These are phyloP conservation scores for Diaprepes abbreviatus DNA, from an alignment of 2,888 invertebrate species.

Conservation along the genomic window DNA sequence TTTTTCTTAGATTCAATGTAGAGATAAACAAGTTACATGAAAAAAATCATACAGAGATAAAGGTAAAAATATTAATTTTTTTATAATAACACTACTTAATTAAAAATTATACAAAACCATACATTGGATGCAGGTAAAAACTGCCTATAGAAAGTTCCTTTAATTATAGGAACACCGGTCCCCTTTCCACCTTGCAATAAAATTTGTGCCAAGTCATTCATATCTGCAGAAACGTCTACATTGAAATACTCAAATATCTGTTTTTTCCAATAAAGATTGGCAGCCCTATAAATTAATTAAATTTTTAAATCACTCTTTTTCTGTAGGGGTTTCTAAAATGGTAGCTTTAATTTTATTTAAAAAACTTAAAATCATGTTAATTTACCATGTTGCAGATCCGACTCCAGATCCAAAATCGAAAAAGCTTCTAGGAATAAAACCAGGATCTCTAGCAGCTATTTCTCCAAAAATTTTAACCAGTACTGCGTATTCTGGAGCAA, in stretches of 20 bases:
- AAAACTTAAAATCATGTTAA: no score
- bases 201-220: slow-evolving; percentile 85
- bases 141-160: slow-evolving; percentile 81
- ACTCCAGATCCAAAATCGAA: slow-evolving; percentile 95
- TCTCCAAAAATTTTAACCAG: slow-evolving; percentile 80
- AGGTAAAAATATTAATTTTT: no score
- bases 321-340: no score
- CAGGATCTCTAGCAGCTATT: slow-evolving; percentile 74
- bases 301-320: not conserved
- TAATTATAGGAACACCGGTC: slow-evolving; percentile 72
- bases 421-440: slow-evolving; percentile 81
- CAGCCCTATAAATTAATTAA: slow-evolving; percentile 69
- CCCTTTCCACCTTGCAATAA: slow-evolving; percentile 78
- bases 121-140: slow-evolving; percentile 80
- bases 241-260: slow-evolving; percentile 86
- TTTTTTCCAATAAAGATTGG: slow-evolving; percentile 78
- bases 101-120: no score
- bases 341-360: no score
- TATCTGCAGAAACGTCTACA: slow-evolving; percentile 84
- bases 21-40: no score
- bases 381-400: slow-evolving; percentile 84
- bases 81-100: no score
- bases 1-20: no score
- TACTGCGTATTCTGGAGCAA: slow-evolving; percentile 83
- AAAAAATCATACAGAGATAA: no score